Evolutionary conservation across 2,888 invertebrate genomes (phyloP).

Genomic region (Drosophila vallismaia): DNA sequence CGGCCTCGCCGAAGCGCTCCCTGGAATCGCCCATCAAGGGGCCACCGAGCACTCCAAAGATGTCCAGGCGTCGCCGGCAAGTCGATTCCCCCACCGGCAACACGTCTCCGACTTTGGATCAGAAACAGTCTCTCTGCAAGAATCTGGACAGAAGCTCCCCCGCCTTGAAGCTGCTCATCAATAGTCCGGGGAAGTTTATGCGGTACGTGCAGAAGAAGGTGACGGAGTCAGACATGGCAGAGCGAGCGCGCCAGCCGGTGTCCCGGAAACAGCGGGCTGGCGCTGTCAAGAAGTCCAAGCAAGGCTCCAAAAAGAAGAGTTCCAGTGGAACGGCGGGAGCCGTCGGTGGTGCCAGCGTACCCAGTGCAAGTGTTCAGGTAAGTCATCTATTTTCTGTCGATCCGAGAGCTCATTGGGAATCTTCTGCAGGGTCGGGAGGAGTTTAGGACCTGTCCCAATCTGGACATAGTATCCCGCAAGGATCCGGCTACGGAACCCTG

Average conservation of each 20-base stretch:
- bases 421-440: background rate
- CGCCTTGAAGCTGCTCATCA: constrained; percentile 26
- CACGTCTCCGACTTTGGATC: background rate
- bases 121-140: constrained; percentile 34
- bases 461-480: constrained; percentile 33
- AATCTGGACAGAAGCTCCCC: constrained; percentile 12
- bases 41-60: background rate
- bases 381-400: background rate
- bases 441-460: background rate
- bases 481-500: constrained; percentile 94
- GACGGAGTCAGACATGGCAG: background rate
- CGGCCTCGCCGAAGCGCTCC: background rate
- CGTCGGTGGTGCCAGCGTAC: no score
- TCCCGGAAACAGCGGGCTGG: background rate
- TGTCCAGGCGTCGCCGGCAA: background rate
- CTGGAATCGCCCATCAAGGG: background rate
- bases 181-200: constrained; percentile 38
- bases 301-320: background rate
- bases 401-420: background rate
- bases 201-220: constrained; percentile 16
- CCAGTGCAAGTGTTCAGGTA: background rate
- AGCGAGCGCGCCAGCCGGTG: background rate
- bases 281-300: background rate
- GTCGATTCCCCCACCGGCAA: constrained; percentile 8
- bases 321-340: background rate